A percentile compares a stretch with the other conserved stretches of the same genome.
Evolutionary conservation across 1,140 invertebrate genomes (phyloP).

Genomic region (Euura lappo): DNA sequence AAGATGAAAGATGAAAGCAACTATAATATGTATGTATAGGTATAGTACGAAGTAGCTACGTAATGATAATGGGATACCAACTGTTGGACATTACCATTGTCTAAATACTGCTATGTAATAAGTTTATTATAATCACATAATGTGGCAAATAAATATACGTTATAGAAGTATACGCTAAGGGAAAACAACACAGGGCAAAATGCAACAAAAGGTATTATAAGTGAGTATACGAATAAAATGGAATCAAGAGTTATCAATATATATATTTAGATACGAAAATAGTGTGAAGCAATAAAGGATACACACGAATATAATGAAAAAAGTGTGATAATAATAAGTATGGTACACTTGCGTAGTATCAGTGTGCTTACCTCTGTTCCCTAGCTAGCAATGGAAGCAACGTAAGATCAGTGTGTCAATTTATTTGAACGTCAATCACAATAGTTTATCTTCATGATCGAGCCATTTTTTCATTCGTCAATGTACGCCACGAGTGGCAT

Average conservation of each 20-base stretch:
- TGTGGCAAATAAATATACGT: background rate
- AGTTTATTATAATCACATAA: constrained; percentile 31
- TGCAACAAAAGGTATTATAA: constrained; percentile 1
- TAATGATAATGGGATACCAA: constrained; percentile 52
- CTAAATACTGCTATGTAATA: constrained; percentile 55
- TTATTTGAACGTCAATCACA: background rate
- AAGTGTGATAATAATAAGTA: constrained; percentile 30
- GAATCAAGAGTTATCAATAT: constrained; percentile 5
- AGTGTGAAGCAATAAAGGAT: constrained; percentile 38
- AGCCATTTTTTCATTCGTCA: no score
- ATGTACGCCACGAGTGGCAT: no score
- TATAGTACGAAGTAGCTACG: constrained; percentile 40
- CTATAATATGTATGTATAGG: constrained; percentile 19
- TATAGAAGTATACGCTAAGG: constrained; percentile 10
- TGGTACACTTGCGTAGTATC: constrained; percentile 31
- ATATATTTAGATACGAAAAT: constrained; percentile 22
- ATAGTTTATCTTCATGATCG: constrained; percentile 3
- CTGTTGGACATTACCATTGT: constrained; percentile 62
- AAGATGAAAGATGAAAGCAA: background rate
- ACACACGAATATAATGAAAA: constrained; percentile 43
- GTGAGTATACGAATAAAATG: background rate
- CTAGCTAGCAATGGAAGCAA: constrained; percentile 60
- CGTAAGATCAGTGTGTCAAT: constrained; percentile 53
- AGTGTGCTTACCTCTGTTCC: constrained; percentile 55
- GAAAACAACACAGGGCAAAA: constrained; percentile 21